Base-by-base conservation (phyloP, 2,113 vertebrate species). In the Pelecanus crispus region DNA sequence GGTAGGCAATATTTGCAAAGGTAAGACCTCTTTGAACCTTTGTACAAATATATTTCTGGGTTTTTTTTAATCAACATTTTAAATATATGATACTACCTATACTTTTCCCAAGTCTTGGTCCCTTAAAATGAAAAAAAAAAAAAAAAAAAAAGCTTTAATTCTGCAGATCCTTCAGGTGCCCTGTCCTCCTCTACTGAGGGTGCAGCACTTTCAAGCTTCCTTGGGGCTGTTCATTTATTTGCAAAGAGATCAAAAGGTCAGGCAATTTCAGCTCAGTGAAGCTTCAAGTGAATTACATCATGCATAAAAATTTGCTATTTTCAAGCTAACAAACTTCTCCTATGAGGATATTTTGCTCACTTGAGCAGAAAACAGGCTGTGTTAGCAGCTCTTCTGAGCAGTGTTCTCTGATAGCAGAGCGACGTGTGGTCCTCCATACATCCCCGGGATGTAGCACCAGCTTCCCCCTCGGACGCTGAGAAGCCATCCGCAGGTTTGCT, bases 351-450 rank as follows among this genome's bases (percentile, higher is more conserved):
- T 55, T 52, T 12, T 67, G 96, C 91, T 95, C 86, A 9, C 89
- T 82, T 44, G 95, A 94, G 93, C 94, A 95, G 91, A 94, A 96
- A 92, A 89, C n/a, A 31, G 94, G 93, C 95, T 91, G 86, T 18
- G 94, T 81, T 78, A 74, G 95, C 96, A 95, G 86, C 86, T 95
- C 92, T 83, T 5, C 74, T 29, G 56, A 83, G 88, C 44, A 3
- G 3, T 20, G 66, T 2, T 77, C 66, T 53, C 29, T 0, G 29
- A 2, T 7, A 67, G 71, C 58, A 8, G 70, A 3, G 6, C 0
- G 8, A 24, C 9, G 26, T 19, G 17, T 31, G 82, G 36, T 45
- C n/a, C 77, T 84, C 7, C 34, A 3, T 2, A 1, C 72, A 0
- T 13, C 28, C 47, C 83, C 13, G 11, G 88, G 10, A 2, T 3